phyloP scores from a whole-genome alignment of 2,113 vertebrate species.

The Isichthys henryi region DNA sequence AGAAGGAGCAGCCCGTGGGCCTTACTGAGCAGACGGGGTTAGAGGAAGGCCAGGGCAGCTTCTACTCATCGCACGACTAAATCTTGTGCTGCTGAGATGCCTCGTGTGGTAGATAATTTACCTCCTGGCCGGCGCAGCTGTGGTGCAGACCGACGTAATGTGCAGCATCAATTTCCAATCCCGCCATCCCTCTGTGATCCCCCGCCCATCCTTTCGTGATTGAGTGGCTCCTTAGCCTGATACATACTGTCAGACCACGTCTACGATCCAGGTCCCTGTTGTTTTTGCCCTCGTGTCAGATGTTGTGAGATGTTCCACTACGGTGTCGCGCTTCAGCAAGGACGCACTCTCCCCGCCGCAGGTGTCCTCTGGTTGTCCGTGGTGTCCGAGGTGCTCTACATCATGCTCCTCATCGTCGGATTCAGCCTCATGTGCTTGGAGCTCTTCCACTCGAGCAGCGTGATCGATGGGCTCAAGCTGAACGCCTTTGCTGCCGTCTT shows the following conservation, averaged over 20 bases:
- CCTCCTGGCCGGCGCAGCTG: background rate
- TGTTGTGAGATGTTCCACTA: background rate
- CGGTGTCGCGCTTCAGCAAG: background rate
- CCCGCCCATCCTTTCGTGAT: background rate
- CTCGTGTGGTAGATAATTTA: background rate
- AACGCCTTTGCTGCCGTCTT: slow-evolving; percentile 96
- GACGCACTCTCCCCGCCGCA: slow-evolving; percentile 43
- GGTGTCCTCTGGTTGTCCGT: slow-evolving; percentile 93
- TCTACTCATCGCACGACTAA: background rate
- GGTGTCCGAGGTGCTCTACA: slow-evolving; percentile 91
- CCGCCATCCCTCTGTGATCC: background rate
- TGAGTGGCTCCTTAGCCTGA: background rate
- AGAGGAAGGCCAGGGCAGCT: background rate
- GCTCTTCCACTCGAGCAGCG: slow-evolving; percentile 89
- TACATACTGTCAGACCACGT: background rate
- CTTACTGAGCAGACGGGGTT: background rate
- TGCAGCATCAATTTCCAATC: background rate
- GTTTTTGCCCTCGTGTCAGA: background rate
- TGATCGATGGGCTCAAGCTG: slow-evolving; percentile 94
- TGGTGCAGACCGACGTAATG: background rate
- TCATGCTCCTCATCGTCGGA: slow-evolving; percentile 86
- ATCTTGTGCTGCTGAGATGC: background rate
- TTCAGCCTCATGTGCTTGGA: slow-evolving; percentile 98
- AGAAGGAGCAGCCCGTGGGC: background rate
- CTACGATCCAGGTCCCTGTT: background rate